Evolutionary conservation across 2,888 invertebrate species (phyloP), one percentile per base, ranked within the genome.

Genomic region (Oligia fasciuncula): DNA sequence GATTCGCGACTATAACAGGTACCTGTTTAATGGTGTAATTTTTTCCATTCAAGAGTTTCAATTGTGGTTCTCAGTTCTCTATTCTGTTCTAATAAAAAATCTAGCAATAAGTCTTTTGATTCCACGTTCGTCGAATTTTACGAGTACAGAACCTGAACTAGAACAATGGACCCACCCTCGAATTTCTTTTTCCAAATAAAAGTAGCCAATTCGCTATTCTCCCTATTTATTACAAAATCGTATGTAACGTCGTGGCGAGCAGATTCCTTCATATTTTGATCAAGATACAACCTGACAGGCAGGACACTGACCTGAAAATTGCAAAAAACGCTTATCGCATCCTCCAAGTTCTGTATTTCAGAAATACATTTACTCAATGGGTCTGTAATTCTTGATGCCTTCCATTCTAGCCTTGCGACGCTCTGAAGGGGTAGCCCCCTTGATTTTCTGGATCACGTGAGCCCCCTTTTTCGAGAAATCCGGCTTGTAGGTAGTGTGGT

Each of bases 371-470:
- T 86, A 73, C 0, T 90, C 84, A 0, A 29, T 46, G 0, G 95
- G 92, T 0, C 84, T 87, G 66, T 94, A 96, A 0, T 88, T 94
- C 62, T 89, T 91, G 0, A 95, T 83, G 0, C 91, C 91, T 8
- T 95, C 92, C 93, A 93, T 94, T 0, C 95, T 84, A 0, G 93
- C 92, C 66, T 93, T 91, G 29, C 94, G 89, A 0, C 96, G 87
- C 51, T 96, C 94, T 0, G 96, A 95, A 0, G 95, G 95, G 0
- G 95, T 95, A 0, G 94, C 94, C 0, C 96, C 96, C 23, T 93
- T 93, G 0, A 94, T 83, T 40, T 95, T 96, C 0, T 89, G 92
- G 0, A 94, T 93, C 0, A 96, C 90, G 8, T 95, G 94, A 0
- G 92, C 76, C 0, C 91, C 93, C 13, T 93, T 94, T 72, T 93